Base-by-base conservation (phyloP, 2,797 vertebrate species). In the Hemibagrus guttatus region DNA sequence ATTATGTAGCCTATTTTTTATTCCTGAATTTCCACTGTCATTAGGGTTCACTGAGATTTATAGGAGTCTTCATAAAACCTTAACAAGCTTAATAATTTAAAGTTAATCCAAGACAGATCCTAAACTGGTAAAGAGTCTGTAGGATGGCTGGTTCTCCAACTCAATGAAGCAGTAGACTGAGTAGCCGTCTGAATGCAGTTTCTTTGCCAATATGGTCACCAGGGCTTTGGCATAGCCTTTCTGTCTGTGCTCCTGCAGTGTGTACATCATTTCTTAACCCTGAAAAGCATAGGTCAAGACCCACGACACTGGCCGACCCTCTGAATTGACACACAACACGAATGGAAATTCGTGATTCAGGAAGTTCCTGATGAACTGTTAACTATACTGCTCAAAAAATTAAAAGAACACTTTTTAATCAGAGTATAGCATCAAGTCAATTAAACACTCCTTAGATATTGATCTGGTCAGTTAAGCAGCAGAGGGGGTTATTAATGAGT, bases 291-390 rank as follows among this genome's bases (percentile, higher is more conserved):
- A 91, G 4, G 63, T 91, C 68, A 92, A 71, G 49, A 91, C 31
- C 90, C 91, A 91, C 9, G 91, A 87, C 16, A 91, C 85, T 8
- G 90, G 89, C 26, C n/a, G n/a, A n/a, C n/a, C n/a, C n/a, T n/a
- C n/a, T 21, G 79, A 79, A 21, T 90, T 83, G 90, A n/a, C 49
- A 92, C 46, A 63, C 90, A 91, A 64, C 85, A 90, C 1, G 87
- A 88, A 26, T 90, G 90, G 63, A 87, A 90, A 76, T 88, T 80
- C 0, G 26, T 19, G 58, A 91, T 88, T n/a, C n/a, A n/a, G n/a
- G n/a, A n/a, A n/a, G n/a, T n/a, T n/a, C n/a, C n/a, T n/a, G n/a
- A n/a, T n/a, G n/a, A n/a, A n/a, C n/a, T n/a, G n/a, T n/a, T n/a
- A n/a, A n/a, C n/a, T n/a, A n/a, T n/a, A n/a, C n/a, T n/a, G n/a